phyloP scores from a whole-genome alignment of 2,797 vertebrate species.

The Gastrophryne carolinensis region DNA sequence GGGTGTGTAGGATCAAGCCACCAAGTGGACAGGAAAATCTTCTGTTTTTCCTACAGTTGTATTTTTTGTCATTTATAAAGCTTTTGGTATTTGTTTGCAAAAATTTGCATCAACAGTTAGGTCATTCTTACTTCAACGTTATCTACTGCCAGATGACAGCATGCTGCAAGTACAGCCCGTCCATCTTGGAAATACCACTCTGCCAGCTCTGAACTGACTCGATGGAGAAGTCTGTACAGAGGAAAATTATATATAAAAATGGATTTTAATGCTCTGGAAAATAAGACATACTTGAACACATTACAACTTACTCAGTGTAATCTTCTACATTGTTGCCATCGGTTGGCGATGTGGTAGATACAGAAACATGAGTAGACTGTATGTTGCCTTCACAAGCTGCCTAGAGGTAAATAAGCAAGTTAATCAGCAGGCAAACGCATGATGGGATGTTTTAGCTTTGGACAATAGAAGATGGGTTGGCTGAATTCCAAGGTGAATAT shows the following conservation, averaged over 20 bases:
- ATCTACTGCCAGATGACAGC: slow-evolving; percentile 90
- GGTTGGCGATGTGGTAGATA: slow-evolving; percentile 64
- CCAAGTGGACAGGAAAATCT: no score
- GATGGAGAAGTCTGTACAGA: slow-evolving; percentile 75
- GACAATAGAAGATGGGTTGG: no score
- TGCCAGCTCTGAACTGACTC: slow-evolving; percentile 83
- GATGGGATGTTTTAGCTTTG: not conserved
- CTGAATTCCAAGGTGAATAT: no score
- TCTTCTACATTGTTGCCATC: slow-evolving; percentile 75
- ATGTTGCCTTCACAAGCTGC: slow-evolving; percentile 93
- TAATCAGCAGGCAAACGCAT: not conserved
- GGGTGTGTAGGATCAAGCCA: no score
- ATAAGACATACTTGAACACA: not conserved
- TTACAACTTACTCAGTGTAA: slow-evolving; percentile 75
- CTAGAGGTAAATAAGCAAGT: slow-evolving; percentile 66
- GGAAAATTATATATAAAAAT: not conserved
- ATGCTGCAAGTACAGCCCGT: slow-evolving; percentile 82
- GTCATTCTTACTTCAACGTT: slow-evolving; percentile 77
- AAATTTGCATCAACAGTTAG: not conserved
- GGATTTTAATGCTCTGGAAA: not conserved
- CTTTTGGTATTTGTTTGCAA: no score
- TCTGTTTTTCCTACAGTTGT: no score
- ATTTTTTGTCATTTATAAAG: no score
- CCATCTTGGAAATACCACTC: slow-evolving; percentile 95
- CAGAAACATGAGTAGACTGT: slow-evolving; percentile 66